These are phyloP conservation scores for Phaonia tiefii DNA, from an alignment of 2,888 invertebrate genomes.

Conservation along the genomic window DNA sequence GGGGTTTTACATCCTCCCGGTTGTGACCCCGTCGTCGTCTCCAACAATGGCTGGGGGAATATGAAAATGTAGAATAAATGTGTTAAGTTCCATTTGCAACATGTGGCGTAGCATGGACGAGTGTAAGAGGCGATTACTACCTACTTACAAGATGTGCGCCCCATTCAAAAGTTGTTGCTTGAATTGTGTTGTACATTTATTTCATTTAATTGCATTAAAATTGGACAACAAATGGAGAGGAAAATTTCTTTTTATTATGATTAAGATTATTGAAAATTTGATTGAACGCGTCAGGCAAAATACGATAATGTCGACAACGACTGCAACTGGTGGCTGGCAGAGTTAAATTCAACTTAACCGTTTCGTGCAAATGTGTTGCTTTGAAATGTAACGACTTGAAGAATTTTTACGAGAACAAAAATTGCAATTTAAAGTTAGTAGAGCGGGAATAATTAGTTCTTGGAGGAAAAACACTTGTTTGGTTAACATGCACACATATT, in stretches of 20 bases:
- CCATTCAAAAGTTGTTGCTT: not conserved
- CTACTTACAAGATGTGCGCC: not conserved
- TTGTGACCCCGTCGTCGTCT: no score
- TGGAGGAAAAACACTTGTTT: no score
- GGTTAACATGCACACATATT: no score
- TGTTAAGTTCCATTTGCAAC: no score
- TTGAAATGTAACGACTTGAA: not conserved
- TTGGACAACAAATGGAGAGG: constrained; percentile 39
- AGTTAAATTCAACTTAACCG: not conserved
- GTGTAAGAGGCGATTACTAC: not conserved
- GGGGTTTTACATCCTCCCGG: no score
- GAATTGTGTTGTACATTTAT: constrained; percentile 21
- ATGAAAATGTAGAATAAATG: no score
- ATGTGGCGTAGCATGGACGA: no score
- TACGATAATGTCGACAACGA: not conserved
- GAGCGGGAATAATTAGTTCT: constrained; percentile 25
- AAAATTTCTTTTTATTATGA: constrained; percentile 16
- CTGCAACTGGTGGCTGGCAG: not conserved
- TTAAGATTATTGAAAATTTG: not conserved
- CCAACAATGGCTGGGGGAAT: no score
- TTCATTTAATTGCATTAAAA: constrained; percentile 39
- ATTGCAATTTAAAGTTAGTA: constrained; percentile 29
- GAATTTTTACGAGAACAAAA: constrained; percentile 3
- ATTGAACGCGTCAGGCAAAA: not conserved
- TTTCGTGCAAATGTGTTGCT: not conserved